Evolutionary conservation across 2,113 vertebrate genomes (phyloP).

Genomic region (Planiliza haematocheilus): DNA sequence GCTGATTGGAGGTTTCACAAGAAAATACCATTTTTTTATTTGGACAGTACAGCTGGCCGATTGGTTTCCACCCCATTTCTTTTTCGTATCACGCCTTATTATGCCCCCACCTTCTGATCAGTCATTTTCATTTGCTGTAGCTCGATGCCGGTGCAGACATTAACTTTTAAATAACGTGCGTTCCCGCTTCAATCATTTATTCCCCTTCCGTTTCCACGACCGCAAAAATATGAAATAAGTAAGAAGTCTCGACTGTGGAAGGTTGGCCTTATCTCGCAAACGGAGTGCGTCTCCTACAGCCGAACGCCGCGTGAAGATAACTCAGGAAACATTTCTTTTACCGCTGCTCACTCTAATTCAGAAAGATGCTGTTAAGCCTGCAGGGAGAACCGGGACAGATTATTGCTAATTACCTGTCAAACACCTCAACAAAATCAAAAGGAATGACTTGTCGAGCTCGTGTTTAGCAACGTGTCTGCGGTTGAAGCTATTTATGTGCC

Average conservation of each 20-base stretch:
- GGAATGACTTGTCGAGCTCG: not conserved
- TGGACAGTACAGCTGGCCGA: slow-evolving; percentile 1
- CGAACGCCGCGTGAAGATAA: slow-evolving; percentile 36
- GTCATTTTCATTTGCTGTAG: too few relatives aligned
- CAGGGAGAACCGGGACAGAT: slow-evolving; percentile 27
- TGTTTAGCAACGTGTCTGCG: not conserved
- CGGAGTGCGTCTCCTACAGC: slow-evolving; percentile 38
- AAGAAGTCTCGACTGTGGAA: slow-evolving; percentile 26
- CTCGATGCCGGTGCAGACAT: too few relatives aligned
- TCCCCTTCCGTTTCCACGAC: slow-evolving; percentile 12
- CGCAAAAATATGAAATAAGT: slow-evolving; percentile 21
- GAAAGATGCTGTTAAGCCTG: slow-evolving; percentile 26
- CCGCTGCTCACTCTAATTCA: slow-evolving; percentile 43
- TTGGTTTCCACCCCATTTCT: slow-evolving; percentile 6
- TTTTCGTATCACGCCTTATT: slow-evolving; percentile 1
- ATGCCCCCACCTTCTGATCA: not conserved
- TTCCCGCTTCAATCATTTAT: slow-evolving; percentile 18
- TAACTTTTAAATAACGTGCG: too few relatives aligned
- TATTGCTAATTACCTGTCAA: slow-evolving; percentile 50
- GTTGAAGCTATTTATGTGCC: slow-evolving; percentile 7
- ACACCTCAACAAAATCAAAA: slow-evolving; percentile 31
- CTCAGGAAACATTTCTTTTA: slow-evolving; percentile 28
- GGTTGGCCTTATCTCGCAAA: slow-evolving; percentile 57
- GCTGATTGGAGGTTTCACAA: slow-evolving; percentile 15
- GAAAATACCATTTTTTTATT: slow-evolving; percentile 11